Conservation (phyloP, 1,140 invertebrate species). For the Caenorhabditis remanei region DNA sequence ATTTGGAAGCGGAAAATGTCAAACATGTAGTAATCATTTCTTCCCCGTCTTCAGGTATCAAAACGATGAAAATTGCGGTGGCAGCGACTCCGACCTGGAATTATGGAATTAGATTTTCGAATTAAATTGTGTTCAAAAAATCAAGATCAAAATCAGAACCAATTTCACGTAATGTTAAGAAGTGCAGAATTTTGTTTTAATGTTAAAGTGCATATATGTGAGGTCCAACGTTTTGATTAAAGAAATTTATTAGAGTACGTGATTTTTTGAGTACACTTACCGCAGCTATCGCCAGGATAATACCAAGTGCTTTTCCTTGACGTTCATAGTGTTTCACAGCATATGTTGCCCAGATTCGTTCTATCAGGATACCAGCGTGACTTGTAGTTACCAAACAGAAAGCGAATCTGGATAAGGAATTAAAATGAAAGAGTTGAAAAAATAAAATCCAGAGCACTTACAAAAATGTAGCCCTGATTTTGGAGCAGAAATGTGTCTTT, state of each 20-base stretch:
- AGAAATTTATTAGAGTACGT: background rate
- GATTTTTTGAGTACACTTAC: background rate
- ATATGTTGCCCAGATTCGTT: background rate
- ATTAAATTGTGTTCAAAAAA: background rate
- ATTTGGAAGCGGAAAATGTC: constrained; percentile 34
- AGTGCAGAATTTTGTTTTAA: background rate
- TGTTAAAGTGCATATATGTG: background rate
- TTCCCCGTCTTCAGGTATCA: constrained; percentile 33
- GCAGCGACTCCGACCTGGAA: constrained; percentile 27
- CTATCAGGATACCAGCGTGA: constrained; percentile 17
- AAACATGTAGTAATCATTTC: constrained; percentile 38
- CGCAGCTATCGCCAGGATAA: background rate
- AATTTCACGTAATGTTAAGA: background rate
- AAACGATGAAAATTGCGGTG: constrained; percentile 18
- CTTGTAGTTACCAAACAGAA: constrained; percentile 32
- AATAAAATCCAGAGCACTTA: background rate
- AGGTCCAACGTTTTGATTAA: background rate
- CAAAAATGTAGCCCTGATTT: constrained; percentile 27
- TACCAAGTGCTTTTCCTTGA: constrained; percentile 38
- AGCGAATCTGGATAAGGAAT: background rate
- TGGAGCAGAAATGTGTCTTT: constrained; percentile 22
- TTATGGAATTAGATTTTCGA: background rate
- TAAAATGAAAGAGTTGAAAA: background rate
- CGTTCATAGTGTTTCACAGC: constrained; percentile 16
- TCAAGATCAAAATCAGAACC: background rate